These are phyloP conservation scores for Leptoteleia sp. DNA, from an alignment of 1,140 invertebrate species.

Conservation along the genomic window DNA sequence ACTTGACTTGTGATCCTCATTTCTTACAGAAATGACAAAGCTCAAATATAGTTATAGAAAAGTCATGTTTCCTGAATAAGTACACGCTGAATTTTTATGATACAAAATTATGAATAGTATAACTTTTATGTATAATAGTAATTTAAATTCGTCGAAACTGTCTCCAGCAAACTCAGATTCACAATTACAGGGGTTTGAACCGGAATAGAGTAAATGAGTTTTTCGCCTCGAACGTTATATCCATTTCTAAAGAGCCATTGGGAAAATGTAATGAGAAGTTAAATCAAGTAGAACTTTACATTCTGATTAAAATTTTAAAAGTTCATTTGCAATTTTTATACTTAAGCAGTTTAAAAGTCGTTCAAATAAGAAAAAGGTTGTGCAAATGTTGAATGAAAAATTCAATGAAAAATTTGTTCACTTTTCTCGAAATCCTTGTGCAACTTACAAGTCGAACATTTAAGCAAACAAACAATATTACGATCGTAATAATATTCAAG, in stretches of 20 bases:
- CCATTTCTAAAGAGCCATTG: constrained; percentile 14
- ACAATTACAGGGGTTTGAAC: constrained; percentile 26
- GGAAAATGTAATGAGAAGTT: constrained; percentile 30
- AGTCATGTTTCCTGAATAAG: constrained; percentile 28
- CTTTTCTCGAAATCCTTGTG: constrained; percentile 17
- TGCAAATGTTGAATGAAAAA: constrained; percentile 5
- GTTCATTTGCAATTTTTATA: constrained; percentile 1
- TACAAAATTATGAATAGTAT: constrained; percentile 48
- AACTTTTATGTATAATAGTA: constrained; percentile 34
- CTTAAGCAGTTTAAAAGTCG: neutral
- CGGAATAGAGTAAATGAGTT: constrained; percentile 21
- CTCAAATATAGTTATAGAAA: constrained; percentile 43
- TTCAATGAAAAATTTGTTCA: constrained; percentile 6
- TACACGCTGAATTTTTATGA: constrained; percentile 30
- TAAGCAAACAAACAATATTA: constrained; percentile 34
- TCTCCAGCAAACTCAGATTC: constrained; percentile 46
- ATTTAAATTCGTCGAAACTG: constrained; percentile 48
- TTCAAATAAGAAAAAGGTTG: too few relatives aligned
- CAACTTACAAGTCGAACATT: constrained; percentile 40
- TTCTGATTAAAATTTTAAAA: constrained; percentile 22
- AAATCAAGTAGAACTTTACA: constrained; percentile 30
- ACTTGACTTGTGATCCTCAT: constrained; percentile 33
- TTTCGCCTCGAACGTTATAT: constrained; percentile 14
- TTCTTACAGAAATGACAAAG: constrained; percentile 31
- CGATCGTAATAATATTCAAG: constrained; percentile 28